Evolutionary conservation across 1,140 invertebrate genomes (phyloP).

Genomic region (Philopotamus ludificatus): DNA sequence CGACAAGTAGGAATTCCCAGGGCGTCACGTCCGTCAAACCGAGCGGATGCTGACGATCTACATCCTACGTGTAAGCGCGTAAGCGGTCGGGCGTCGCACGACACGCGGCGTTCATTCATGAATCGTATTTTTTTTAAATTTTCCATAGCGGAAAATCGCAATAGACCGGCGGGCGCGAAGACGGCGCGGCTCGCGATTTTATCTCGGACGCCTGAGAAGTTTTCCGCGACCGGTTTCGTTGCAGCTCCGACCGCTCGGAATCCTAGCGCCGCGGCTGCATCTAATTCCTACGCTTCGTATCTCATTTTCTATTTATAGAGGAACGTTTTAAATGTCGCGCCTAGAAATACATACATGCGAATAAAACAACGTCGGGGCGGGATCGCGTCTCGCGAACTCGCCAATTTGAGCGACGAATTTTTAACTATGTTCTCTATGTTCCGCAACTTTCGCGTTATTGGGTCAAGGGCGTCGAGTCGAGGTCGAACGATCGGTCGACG

Average conservation of each 20-base stretch:
- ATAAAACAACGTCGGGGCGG: background rate
- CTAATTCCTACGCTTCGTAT: background rate
- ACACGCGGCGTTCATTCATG: no score
- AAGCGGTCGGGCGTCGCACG: no score
- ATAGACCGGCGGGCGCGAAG: background rate
- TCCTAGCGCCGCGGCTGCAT: background rate
- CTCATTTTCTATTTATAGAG: constrained; percentile 6
- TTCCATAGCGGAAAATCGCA: background rate
- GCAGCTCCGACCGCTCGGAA: background rate
- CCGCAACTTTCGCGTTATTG: no score
- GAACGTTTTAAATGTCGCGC: background rate
- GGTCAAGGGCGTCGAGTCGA: constrained; percentile 18
- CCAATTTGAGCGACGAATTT: no score
- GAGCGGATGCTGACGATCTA: no score
- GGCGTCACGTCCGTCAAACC: constrained; percentile 8
- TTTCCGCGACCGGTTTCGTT: background rate
- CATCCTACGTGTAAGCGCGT: no score
- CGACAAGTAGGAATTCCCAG: background rate
- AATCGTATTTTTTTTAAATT: no score
- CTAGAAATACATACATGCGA: constrained; percentile 10
- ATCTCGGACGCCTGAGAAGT: background rate
- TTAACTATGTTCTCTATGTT: no score
- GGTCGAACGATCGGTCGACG: constrained; percentile 10
- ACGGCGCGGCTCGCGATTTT: no score
- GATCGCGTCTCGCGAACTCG: no score